These are phyloP conservation scores for Chlamydotis undulata DNA, from an alignment of 2,113 vertebrate genomes.

Conservation along the genomic window DNA sequence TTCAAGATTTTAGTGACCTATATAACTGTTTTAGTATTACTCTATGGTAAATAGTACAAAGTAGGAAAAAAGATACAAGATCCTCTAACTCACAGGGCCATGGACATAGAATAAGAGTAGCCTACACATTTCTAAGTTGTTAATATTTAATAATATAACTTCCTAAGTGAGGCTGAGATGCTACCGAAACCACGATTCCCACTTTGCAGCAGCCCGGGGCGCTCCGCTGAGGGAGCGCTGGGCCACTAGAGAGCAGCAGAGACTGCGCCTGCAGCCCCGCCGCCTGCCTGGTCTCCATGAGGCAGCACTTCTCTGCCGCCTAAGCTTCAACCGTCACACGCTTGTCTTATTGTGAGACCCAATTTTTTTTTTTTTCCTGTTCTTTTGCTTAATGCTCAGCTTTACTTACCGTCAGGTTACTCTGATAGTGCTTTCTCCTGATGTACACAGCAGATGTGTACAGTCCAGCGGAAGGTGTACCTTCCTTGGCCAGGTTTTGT, in stretches of 20 bases:
- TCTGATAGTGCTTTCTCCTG: not conserved
- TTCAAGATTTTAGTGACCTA: not conserved
- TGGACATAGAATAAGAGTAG: not conserved
- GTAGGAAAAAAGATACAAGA: not conserved
- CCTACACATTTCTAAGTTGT: not conserved
- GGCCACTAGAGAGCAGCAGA: conserved; percentile 56
- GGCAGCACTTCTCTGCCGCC: too few relatives aligned
- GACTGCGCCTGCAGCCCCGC: not conserved
- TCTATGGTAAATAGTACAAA: not conserved
- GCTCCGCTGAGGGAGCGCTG: not conserved
- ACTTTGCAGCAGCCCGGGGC: not conserved
- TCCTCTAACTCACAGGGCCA: not conserved
- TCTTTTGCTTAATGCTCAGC: not conserved
- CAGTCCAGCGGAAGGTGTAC: not conserved
- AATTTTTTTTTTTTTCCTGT: not conserved
- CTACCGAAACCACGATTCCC: fast-evolving
- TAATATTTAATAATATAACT: fast-evolving
- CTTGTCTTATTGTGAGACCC: not conserved
- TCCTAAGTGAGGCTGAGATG: fast-evolving
- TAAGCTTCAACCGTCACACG: not conserved
- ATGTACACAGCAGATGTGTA: not conserved
- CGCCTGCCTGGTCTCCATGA: too few relatives aligned
- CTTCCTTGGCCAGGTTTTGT: not conserved
- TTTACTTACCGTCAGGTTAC: not conserved
- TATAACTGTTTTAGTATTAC: not conserved